Base-by-base conservation (phyloP, 2,888 invertebrate genomes). In the Eupithecia dodoneata region DNA sequence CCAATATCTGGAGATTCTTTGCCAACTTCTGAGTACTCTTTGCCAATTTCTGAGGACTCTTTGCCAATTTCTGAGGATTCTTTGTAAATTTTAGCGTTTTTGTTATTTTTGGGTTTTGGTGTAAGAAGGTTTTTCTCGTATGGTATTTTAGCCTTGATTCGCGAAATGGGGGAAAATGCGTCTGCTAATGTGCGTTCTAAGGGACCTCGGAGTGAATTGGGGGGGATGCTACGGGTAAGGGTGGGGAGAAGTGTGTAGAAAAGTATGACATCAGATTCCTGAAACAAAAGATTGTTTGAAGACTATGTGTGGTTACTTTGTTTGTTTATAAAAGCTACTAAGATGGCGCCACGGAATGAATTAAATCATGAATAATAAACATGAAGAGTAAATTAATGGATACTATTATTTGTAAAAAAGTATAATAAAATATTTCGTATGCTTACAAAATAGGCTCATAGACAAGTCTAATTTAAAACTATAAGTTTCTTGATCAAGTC, bases 211-310 rank as follows among this genome's bases (percentile, higher is more conserved):
- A 97, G 86, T 3, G 93, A 88, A 79, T 95, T 95, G 0, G 96
- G 96, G 0, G 96, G 96, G 78, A 96, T 92, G 1, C 94, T 95
- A 2, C 96, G 95, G 65, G 96, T 96, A 1, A 97, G 84, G 42
- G 94, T 91, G 3, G 95, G 95, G 3, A 97, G 90, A 77, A 96
- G 92, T 44, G 93, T 91, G 85, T 95, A 96, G 42, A 96, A 83
- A 18, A 91, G 83, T n/a, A 90, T 81, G 2, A 94, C 88, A 75
- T 96, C 95, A 9, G 92, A 87, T 82, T 95, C 95, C 95, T 96
- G 86, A 3, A 92, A 91, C 44, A 76, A 41, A 59, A 59, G 2
- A 18, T 1, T 30, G 3, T 30, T 12, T 63, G 7, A 15, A 10
- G 30, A 30, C 12, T 59, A 15, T 18, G 18, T 59, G 18, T 59